Percentiles rank a stretch among this genome's conserved stretches.
Conservation (phyloP, 1,140 invertebrate species). For the Drosophila bipectinata region DNA sequence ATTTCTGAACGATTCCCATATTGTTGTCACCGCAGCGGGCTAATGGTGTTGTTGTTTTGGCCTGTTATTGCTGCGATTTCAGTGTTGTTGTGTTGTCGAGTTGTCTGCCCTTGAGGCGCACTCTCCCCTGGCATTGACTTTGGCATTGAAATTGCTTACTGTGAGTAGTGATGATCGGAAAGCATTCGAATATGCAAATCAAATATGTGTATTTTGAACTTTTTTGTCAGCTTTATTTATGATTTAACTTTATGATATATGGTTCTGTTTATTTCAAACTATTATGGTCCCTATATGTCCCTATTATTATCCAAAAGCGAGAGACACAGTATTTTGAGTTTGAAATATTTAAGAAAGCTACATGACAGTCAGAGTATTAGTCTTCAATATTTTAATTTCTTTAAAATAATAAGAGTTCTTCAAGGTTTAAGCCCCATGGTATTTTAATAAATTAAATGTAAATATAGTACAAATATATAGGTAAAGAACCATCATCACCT, state of each 20-base stretch:
- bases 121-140: slow-evolving; percentile 29
- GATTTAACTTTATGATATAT: too few relatives aligned
- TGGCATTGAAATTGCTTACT: slow-evolving; percentile 25
- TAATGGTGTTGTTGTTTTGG: slow-evolving; percentile 25
- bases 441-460: too few relatives aligned
- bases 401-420: too few relatives aligned
- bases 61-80: slow-evolving; percentile 10
- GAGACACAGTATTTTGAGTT: too few relatives aligned
- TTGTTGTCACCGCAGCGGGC: slow-evolving; percentile 30
- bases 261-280: too few relatives aligned
- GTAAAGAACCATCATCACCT: background rate
- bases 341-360: too few relatives aligned
- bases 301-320: too few relatives aligned
- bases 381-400: too few relatives aligned
- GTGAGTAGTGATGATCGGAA: background rate
- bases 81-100: slow-evolving; percentile 12
- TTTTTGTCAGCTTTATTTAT: background rate
- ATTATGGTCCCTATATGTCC: too few relatives aligned
- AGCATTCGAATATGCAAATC: background rate
- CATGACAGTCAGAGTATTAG: too few relatives aligned
- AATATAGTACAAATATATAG: too few relatives aligned
- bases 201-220: background rate
- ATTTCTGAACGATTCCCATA: slow-evolving; percentile 60
- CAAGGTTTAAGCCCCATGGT: too few relatives aligned
- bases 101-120: slow-evolving; percentile 46